These are phyloP conservation scores for Microdon myrmicae DNA, from an alignment of 2,888 invertebrate genomes.

Conservation along the genomic window DNA sequence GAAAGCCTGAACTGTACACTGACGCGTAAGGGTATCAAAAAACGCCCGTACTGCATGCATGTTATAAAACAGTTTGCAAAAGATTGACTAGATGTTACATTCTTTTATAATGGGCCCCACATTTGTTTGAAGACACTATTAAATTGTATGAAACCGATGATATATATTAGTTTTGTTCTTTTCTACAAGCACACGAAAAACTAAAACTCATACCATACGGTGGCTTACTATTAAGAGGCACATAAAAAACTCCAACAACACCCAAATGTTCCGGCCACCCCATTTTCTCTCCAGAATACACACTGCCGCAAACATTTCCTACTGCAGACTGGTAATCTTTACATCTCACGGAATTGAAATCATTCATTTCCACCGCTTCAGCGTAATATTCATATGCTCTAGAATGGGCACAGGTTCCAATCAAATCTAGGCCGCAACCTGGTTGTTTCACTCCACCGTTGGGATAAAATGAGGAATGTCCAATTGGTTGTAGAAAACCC, in stretches of 20 bases:
- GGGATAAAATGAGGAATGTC: constrained; percentile 68
- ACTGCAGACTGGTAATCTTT: constrained; percentile 47
- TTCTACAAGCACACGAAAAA: no score
- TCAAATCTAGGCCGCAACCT: constrained; percentile 65
- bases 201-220: constrained; percentile 57
- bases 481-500: constrained; percentile 58
- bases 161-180: no score
- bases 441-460: constrained; percentile 69
- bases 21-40: no score
- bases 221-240: constrained; percentile 57
- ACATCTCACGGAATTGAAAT: constrained; percentile 57
- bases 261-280: constrained; percentile 55
- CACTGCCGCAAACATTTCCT: constrained; percentile 48
- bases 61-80: no score
- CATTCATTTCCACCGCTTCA: constrained; percentile 61
- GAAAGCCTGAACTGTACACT: no score
- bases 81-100: no score
- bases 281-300: constrained; percentile 54
- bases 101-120: no score
- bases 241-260: constrained; percentile 60
- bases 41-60: no score
- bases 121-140: no score
- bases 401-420: constrained; percentile 64
- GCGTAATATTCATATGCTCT: constrained; percentile 64
- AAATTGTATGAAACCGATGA: no score